Evolutionary conservation across 2,113 vertebrate genomes (phyloP).

Genomic region (Corythoichthys intestinalis): DNA sequence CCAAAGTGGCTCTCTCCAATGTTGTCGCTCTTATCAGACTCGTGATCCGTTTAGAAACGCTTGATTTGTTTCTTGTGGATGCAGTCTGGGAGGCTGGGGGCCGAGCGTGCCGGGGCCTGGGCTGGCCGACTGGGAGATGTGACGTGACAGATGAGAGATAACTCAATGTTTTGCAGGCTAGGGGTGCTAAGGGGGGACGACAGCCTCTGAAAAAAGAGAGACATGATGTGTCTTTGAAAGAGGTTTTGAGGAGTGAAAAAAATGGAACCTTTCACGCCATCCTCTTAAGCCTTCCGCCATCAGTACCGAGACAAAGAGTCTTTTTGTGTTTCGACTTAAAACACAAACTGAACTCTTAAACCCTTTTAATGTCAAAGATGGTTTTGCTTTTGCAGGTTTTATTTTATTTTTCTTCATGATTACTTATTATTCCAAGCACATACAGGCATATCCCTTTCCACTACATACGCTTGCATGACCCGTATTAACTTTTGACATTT

Average conservation of each 20-base stretch:
- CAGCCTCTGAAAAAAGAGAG: slow-evolving; percentile 47
- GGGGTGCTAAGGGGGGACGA: slow-evolving; percentile 17
- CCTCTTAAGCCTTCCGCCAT: slow-evolving; percentile 25
- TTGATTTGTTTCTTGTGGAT: slow-evolving; percentile 56
- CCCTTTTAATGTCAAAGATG: slow-evolving; percentile 12
- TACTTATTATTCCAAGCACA: background rate
- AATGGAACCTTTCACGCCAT: slow-evolving; percentile 44
- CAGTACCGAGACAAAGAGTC: slow-evolving; percentile 17
- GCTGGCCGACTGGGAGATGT: slow-evolving; percentile 45
- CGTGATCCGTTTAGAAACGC: slow-evolving; percentile 68
- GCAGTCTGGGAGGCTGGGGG: slow-evolving; percentile 24
- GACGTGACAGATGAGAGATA: slow-evolving; percentile 65
- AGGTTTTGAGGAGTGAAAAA: slow-evolving; percentile 51
- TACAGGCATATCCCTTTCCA: background rate
- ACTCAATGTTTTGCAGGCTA: slow-evolving; percentile 49
- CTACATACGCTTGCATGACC: background rate
- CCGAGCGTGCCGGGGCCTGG: slow-evolving; percentile 52
- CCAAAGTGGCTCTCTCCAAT: slow-evolving; percentile 46
- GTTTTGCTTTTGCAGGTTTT: slow-evolving; percentile 19
- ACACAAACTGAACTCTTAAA: slow-evolving; percentile 16
- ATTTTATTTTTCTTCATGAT: slow-evolving; percentile 10
- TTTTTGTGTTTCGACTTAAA: slow-evolving; percentile 12
- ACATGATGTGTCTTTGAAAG: slow-evolving; percentile 52
- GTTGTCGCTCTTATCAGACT: slow-evolving; percentile 60
- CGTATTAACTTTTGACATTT: background rate